These are phyloP conservation scores for Chaenodraco wilsoni DNA, from an alignment of 2,797 vertebrate genomes.

Conservation along the genomic window DNA sequence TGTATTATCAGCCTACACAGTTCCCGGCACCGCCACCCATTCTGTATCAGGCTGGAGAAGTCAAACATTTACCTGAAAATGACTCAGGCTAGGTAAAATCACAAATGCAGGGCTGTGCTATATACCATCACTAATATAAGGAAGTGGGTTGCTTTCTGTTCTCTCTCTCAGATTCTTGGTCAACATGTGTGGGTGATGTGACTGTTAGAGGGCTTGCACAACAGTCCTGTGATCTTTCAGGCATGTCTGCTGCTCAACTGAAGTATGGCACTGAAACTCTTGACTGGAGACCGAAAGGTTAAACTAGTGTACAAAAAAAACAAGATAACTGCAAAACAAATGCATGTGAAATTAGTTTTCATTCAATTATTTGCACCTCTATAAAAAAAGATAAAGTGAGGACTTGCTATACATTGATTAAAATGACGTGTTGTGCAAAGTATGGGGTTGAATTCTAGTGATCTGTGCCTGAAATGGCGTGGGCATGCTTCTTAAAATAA, in stretches of 20 bases:
- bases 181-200: slow-evolving; percentile 21
- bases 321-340: slow-evolving; percentile 10
- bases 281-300: not conserved
- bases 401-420: not conserved
- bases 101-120: slow-evolving; percentile 22
- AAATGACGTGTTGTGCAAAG: slow-evolving; percentile 26
- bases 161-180: slow-evolving; percentile 17
- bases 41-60: not conserved
- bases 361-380: not conserved
- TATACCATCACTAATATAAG: slow-evolving; percentile 40
- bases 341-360: slow-evolving; percentile 12
- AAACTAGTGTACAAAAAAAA: not conserved
- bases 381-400: not conserved
- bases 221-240: slow-evolving; percentile 26
- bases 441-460: slow-evolving; percentile 10
- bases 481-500: slow-evolving; percentile 30
- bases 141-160: slow-evolving; percentile 64
- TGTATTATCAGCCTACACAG: not conserved
- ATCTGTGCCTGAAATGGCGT: slow-evolving; percentile 6
- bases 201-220: slow-evolving; percentile 30
- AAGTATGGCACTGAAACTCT: slow-evolving; percentile 7
- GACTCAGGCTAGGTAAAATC: slow-evolving; percentile 24
- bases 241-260: not conserved
- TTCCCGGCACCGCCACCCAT: not conserved
- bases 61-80: slow-evolving; percentile 37